Conservation (phyloP, 2,797 vertebrate species). For the Myioborus miniatus region DNA sequence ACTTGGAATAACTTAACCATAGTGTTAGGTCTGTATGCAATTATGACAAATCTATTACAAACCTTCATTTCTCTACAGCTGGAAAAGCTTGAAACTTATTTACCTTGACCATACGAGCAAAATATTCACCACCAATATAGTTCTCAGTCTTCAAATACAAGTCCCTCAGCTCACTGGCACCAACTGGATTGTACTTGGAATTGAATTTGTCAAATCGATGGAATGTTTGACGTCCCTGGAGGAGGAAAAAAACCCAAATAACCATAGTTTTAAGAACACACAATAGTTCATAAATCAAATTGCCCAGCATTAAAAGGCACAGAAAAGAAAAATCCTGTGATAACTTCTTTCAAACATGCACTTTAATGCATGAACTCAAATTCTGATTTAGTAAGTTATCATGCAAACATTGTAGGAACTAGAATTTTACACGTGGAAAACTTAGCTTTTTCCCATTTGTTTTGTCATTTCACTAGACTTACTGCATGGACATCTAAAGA, state of each 20-base stretch:
- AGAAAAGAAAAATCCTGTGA: neutral
- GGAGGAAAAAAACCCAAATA: neutral
- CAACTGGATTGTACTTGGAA: slow-evolving; percentile 97
- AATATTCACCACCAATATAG: slow-evolving; percentile 92
- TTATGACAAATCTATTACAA: neutral
- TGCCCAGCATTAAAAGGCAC: neutral
- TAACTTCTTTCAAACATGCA: neutral
- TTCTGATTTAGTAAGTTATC: neutral
- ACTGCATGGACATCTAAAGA: slow-evolving; percentile 97
- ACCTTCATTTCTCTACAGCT: neutral
- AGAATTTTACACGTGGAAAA: neutral
- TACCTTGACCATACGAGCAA: slow-evolving; percentile 96
- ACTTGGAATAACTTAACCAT: neutral
- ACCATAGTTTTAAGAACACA: neutral
- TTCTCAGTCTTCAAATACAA: slow-evolving; percentile 96
- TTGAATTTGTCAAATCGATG: slow-evolving; percentile 99
- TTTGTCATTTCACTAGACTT: slow-evolving; percentile 62
- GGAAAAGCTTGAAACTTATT: neutral
- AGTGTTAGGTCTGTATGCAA: neutral
- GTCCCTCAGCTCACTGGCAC: slow-evolving; percentile 93
- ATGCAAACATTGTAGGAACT: neutral
- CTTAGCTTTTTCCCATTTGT: neutral
- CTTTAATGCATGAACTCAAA: neutral
- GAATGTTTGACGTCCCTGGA: slow-evolving; percentile 94
- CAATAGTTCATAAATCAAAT: neutral